Evolutionary conservation across 2,888 invertebrate species (phyloP).

Genomic region (Cistogaster globosa): DNA sequence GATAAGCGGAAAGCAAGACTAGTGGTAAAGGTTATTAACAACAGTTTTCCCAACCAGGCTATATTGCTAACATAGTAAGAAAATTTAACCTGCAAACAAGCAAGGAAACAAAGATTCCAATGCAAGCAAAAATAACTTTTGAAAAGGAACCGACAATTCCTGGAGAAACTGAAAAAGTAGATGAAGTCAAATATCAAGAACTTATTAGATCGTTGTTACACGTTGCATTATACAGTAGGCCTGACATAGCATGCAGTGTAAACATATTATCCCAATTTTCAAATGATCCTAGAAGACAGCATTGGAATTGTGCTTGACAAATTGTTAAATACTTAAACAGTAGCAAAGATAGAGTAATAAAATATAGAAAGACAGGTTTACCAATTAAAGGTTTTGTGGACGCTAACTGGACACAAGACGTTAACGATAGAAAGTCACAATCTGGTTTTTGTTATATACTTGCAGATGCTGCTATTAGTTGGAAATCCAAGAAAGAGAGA

Average conservation of each 20-base stretch:
- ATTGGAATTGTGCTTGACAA: not conserved
- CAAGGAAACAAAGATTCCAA: not conserved
- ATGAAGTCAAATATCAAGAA: not conserved
- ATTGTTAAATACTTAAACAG: no score
- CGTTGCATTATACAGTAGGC: not conserved
- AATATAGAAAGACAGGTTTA: slow-evolving; percentile 8
- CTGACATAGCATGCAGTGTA: not conserved
- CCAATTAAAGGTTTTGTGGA: not conserved
- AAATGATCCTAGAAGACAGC: not conserved
- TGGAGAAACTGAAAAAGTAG: not conserved
- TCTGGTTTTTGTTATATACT: not conserved
- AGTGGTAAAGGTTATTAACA: slow-evolving; percentile 7
- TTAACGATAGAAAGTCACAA: slow-evolving; percentile 5
- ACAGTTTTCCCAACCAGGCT: not conserved
- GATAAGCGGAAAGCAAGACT: slow-evolving; percentile 11
- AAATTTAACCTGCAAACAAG: not conserved
- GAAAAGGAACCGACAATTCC: not conserved
- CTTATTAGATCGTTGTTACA: no score
- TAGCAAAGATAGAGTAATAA: no score
- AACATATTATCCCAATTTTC: not conserved
- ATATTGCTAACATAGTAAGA: not conserved
- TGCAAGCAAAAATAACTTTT: not conserved
- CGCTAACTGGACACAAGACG: slow-evolving; percentile 1
- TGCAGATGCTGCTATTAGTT: slow-evolving; percentile 2
- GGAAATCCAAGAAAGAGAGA: not conserved